Percentiles rank a stretch among this genome's conserved stretches.
Evolutionary conservation across 1,140 invertebrate species (phyloP).

Genomic region (Dendroctonus ponderosae): DNA sequence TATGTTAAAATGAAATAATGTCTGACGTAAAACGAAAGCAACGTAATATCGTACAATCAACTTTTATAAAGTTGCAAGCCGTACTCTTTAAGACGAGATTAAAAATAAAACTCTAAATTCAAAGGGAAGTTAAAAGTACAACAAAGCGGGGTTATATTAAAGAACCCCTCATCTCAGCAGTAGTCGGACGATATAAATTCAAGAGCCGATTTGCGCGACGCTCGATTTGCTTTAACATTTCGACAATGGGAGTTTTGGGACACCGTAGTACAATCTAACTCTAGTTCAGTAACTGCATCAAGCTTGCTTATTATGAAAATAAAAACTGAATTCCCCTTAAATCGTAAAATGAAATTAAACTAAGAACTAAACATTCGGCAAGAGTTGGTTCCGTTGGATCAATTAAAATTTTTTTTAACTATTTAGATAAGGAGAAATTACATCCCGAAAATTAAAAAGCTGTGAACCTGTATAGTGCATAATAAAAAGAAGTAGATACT

Average conservation of each 20-base stretch:
- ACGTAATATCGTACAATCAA: conserved; percentile 20
- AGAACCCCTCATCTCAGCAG: conserved; percentile 27
- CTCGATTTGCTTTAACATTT: conserved; percentile 40
- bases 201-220: conserved; percentile 42
- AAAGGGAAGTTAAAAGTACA: conserved; percentile 34
- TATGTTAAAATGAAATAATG: conserved; percentile 7
- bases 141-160: conserved; percentile 34
- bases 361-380: too few species aligned
- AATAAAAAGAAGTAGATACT: too few species aligned
- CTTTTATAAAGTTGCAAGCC: conserved; percentile 32
- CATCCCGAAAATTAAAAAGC: too few species aligned
- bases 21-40: conserved; percentile 1
- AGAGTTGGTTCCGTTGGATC: too few species aligned
- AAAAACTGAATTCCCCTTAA: too few species aligned
- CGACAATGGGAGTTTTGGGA: conserved; percentile 22
- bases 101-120: conserved; percentile 34
- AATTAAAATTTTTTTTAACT: too few species aligned
- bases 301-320: too few species aligned
- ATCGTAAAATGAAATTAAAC: too few species aligned
- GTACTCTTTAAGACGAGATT: conserved; percentile 20
- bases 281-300: too few species aligned
- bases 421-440: too few species aligned
- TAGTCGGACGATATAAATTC: conserved; percentile 38
- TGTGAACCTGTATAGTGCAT: too few species aligned
- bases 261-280: neutral